Conservation (phyloP, 2,888 invertebrate genomes). For the Stratiomys singularior region DNA sequence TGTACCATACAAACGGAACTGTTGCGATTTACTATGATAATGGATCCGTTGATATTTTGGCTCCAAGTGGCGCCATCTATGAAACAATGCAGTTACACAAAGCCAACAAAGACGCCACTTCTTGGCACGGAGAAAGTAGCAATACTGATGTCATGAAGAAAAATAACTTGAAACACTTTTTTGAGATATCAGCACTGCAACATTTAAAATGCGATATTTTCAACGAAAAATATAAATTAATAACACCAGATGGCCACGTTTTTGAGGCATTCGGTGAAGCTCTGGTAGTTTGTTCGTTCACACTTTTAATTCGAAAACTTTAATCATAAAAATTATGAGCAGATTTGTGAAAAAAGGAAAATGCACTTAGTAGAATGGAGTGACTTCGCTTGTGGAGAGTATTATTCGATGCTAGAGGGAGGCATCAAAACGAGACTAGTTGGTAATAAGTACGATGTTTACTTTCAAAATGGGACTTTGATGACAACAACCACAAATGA, state of each 20-base stretch:
- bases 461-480: slow-evolving; percentile 49
- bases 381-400: slow-evolving; percentile 36
- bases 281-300: background rate
- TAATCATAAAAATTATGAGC: too few species aligned
- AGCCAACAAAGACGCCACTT: background rate
- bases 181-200: background rate
- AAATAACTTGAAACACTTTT: background rate
- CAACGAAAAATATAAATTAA: slow-evolving; percentile 6
- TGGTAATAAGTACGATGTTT: slow-evolving; percentile 12
- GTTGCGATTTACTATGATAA: slow-evolving; percentile 32
- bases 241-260: slow-evolving; percentile 11
- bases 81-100: background rate
- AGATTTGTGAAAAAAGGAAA: slow-evolving; percentile 37
- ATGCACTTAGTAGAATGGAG: slow-evolving; percentile 40
- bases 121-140: background rate
- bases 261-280: background rate
- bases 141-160: background rate
- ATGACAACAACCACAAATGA: slow-evolving; percentile 23
- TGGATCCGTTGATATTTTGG: slow-evolving; percentile 20
- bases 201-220: background rate
- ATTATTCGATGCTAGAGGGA: slow-evolving; percentile 42
- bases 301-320: too few species aligned
- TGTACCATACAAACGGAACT: slow-evolving; percentile 43
- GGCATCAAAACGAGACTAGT: slow-evolving; percentile 42
- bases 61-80: slow-evolving; percentile 43